A percentile compares a stretch with the other conserved stretches of the same genome.
Conservation (phyloP, 2,888 invertebrate species). For the Coleophora flavipennella region DNA sequence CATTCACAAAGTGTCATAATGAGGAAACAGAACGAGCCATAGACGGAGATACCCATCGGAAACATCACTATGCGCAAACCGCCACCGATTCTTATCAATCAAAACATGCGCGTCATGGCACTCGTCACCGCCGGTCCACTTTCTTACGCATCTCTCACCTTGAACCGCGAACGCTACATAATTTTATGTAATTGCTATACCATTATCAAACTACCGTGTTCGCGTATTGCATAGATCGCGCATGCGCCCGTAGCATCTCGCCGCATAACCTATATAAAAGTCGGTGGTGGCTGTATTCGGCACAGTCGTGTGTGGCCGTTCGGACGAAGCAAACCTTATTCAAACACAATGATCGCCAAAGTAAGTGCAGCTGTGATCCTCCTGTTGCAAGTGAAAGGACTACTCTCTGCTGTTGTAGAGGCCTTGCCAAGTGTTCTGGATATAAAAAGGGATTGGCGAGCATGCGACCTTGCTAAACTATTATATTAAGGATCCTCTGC, state of each 20-base stretch:
- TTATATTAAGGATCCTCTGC: no score
- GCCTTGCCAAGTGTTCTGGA: constrained; percentile 14
- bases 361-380: constrained; percentile 48
- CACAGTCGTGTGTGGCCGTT: constrained; percentile 69
- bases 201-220: constrained; percentile 68
- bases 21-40: constrained; percentile 1
- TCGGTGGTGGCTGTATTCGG: constrained; percentile 39
- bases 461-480: no score
- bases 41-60: neutral
- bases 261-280: constrained; percentile 62
- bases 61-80: no score
- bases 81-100: neutral
- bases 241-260: constrained; percentile 44
- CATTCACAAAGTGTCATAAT: neutral
- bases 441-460: neutral
- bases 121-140: constrained; percentile 17
- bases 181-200: constrained; percentile 66
- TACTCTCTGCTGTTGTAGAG: no score
- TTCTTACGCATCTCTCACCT: constrained; percentile 44
- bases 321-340: constrained; percentile 63
- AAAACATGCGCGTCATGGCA: no score
- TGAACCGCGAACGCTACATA: constrained; percentile 52
- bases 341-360: constrained; percentile 67
- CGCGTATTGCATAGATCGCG: constrained; percentile 58
- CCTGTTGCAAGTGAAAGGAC: constrained; percentile 47